Evolutionary conservation across 1,140 invertebrate genomes (phyloP), one percentile per base, ranked within the genome.

Genomic region (Anastrepha ludens): DNA sequence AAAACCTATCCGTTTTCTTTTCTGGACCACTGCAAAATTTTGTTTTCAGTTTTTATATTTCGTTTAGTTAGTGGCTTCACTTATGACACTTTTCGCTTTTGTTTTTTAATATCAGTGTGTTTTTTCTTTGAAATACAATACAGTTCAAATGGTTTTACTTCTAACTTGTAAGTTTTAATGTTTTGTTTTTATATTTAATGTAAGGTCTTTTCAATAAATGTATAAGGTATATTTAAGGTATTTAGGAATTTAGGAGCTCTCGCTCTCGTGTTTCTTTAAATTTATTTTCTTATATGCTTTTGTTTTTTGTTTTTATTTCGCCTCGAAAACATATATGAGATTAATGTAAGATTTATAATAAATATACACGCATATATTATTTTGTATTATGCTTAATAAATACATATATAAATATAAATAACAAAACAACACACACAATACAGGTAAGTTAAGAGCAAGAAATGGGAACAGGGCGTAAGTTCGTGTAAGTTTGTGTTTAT

Each of bases 61-160:
- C 87, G 89, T 85, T 55, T 81, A 55, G 41, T 81, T 29, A 81
- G 47, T 20, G n/a, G 44, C 55, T 81, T 81, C 8, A 20, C 78
- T 87, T 81, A 89, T 89, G 89, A 89, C 89, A 89, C 89, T 90
- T 67, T 17, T 62, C 55, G 44, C n/a, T 50, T 81, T 70, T 70
- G 6, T 67, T 89, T 87, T 89, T 89, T 90, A 50, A 74, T 70
- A 89, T 88, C 87, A 90, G 88, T 88, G 88, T 89, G 85, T 88
- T 90, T 89, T 89, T 89, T 91, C 90, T 91, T 90, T 91, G 29
- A n/a, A 62, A 86, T 86, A 86, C 50, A 60, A 86, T 86, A 90
- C 90, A 91, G 90, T 91, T 90, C 90, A 90, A 90, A 89, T 90
- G 88, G 15, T 65, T 86, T 86, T 20, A 17, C 59, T 86, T 62